These are phyloP conservation scores for Capricornis sumatraensis DNA, from an alignment of 2,113 vertebrate species.

Conservation along the genomic window DNA sequence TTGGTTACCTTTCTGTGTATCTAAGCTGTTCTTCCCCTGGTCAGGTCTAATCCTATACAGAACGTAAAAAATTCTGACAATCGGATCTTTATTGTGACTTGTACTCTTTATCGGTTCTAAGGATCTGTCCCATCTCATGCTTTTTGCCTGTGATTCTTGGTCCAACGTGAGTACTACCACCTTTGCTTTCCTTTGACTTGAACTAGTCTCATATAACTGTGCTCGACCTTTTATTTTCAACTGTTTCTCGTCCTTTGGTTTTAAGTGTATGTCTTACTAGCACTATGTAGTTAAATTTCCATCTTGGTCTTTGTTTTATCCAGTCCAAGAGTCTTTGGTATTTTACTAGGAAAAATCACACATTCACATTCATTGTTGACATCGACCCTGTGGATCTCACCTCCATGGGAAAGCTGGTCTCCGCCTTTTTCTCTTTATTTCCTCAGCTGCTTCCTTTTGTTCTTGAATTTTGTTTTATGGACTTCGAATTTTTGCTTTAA, in stretches of 20 bases:
- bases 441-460: neutral
- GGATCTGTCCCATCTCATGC: neutral
- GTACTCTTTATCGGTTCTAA: neutral
- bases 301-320: neutral
- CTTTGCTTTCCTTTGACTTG: neutral
- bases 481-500: neutral
- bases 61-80: neutral
- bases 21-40: neutral
- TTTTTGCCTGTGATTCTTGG: neutral
- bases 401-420: neutral
- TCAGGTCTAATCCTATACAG: neutral
- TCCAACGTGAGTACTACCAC: neutral
- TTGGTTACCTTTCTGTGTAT: neutral
- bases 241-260: neutral
- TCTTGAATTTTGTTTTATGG: neutral
- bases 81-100: neutral
- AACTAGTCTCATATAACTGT: neutral
- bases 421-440: rapidly evolving
- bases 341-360: neutral
- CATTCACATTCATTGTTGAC: neutral
- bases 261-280: neutral
- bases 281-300: neutral
- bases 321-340: neutral
- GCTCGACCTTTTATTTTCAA: neutral
- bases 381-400: rapidly evolving